Conservation (phyloP, 2,888 invertebrate genomes). For the Drosophila sordidula region DNA sequence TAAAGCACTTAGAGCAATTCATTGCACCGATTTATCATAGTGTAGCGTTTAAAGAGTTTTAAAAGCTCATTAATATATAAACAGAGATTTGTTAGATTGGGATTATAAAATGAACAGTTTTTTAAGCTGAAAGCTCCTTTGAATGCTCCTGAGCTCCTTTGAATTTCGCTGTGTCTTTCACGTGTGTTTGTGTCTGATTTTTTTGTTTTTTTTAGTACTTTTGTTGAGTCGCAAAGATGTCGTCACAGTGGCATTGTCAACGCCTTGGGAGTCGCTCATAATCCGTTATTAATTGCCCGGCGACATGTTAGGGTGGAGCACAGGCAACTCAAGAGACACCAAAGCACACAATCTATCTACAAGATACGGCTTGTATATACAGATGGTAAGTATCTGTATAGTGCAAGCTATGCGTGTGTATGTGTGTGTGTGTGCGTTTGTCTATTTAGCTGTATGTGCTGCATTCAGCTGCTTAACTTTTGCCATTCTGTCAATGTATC, state of each 20-base stretch:
- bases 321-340: slow-evolving; percentile 31
- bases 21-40: no score
- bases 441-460: slow-evolving; percentile 25
- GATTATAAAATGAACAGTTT: no score
- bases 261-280: slow-evolving; percentile 67
- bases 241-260: slow-evolving; percentile 64
- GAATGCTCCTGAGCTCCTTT: neutral
- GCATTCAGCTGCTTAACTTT: slow-evolving; percentile 14
- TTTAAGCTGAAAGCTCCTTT: no score
- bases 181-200: slow-evolving; percentile 2
- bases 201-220: neutral
- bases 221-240: slow-evolving; percentile 62
- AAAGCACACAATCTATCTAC: slow-evolving; percentile 17
- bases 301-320: slow-evolving; percentile 69
- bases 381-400: slow-evolving; percentile 11
- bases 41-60: no score
- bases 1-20: no score
- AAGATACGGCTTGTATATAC: slow-evolving; percentile 8
- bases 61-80: no score
- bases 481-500: slow-evolving; percentile 15
- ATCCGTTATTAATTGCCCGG: slow-evolving; percentile 79
- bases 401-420: slow-evolving; percentile 10
- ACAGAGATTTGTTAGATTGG: no score
- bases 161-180: neutral
- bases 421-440: slow-evolving; percentile 7